Evolutionary conservation across 2,888 invertebrate genomes (phyloP).

Genomic region (Patella depressa): DNA sequence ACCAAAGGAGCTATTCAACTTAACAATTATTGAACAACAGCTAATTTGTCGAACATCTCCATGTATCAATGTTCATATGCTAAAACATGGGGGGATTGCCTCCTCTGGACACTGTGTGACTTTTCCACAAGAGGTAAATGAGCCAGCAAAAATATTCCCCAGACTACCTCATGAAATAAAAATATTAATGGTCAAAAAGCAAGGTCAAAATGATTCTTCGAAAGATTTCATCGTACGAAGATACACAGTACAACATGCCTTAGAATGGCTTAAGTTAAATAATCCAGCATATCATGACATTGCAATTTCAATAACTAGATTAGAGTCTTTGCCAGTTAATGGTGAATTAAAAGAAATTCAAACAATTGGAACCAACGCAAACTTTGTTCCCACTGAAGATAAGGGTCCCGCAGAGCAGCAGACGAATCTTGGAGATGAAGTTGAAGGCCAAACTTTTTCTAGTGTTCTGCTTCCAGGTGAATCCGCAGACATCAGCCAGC

Average conservation of each 20-base stretch:
- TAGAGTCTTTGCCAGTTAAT: slow-evolving; percentile 23
- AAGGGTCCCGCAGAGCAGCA: slow-evolving; percentile 23
- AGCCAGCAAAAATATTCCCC: slow-evolving; percentile 20
- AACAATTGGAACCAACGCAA: slow-evolving; percentile 19
- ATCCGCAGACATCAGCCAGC: slow-evolving; percentile 8
- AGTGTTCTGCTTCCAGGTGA: slow-evolving; percentile 20
- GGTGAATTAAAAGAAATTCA: slow-evolving; percentile 20
- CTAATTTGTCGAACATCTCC: slow-evolving; percentile 25
- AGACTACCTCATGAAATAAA: slow-evolving; percentile 24
- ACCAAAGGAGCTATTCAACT: slow-evolving; percentile 12
- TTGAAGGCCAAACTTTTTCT: slow-evolving; percentile 13
- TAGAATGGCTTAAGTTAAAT: slow-evolving; percentile 28
- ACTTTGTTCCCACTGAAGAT: neutral
- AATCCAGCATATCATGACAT: slow-evolving; percentile 32
- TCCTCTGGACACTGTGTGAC: slow-evolving; percentile 28
- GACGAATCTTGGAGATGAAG: neutral
- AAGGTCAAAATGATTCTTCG: slow-evolving; percentile 29
- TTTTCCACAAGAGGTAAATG: slow-evolving; percentile 23
- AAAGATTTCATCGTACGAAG: slow-evolving; percentile 32
- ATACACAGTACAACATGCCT: slow-evolving; percentile 24
- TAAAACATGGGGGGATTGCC: slow-evolving; percentile 27
- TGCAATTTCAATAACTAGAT: slow-evolving; percentile 21
- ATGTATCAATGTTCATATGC: slow-evolving; percentile 24
- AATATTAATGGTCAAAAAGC: slow-evolving; percentile 21
- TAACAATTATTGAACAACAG: slow-evolving; percentile 24